phyloP scores from a whole-genome alignment of 2,888 invertebrate species.

The Ichneumoninae sp. region DNA sequence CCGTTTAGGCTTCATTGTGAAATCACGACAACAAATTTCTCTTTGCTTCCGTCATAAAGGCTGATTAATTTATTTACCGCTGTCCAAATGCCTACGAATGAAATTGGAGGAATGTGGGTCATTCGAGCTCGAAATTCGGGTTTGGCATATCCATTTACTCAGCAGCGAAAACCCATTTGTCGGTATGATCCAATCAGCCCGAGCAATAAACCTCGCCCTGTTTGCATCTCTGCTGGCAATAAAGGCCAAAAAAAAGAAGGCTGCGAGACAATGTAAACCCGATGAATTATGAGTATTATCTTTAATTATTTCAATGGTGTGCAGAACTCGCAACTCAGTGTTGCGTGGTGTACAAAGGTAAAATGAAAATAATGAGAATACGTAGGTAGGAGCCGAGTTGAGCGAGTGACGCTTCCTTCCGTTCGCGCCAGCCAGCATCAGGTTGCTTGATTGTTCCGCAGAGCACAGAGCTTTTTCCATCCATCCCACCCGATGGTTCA shows the following conservation, averaged over 20 bases:
- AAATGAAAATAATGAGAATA: conserved; percentile 21
- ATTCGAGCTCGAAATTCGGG: background rate
- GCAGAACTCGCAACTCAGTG: background rate
- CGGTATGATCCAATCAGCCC: background rate
- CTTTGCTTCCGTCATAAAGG: background rate
- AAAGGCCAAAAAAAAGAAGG: background rate
- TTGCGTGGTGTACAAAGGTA: background rate
- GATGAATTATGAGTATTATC: background rate
- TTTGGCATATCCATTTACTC: background rate
- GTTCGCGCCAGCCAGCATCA: conserved; percentile 59
- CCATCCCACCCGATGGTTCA: conserved; percentile 23
- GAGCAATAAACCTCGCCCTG: background rate
- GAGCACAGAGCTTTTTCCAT: conserved; percentile 44
- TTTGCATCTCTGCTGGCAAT: background rate
- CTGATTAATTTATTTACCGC: background rate
- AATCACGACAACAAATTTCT: background rate
- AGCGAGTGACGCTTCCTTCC: conserved; percentile 46
- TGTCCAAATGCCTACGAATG: background rate
- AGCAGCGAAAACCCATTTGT: background rate
- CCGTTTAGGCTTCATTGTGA: background rate
- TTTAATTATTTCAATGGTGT: background rate
- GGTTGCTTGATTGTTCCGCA: conserved; percentile 66
- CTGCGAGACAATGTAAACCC: background rate
- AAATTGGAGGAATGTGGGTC: background rate
- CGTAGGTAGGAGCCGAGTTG: background rate